These are phyloP conservation scores for Prinia subflava DNA, from an alignment of 2,113 vertebrate genomes.

Conservation along the genomic window DNA sequence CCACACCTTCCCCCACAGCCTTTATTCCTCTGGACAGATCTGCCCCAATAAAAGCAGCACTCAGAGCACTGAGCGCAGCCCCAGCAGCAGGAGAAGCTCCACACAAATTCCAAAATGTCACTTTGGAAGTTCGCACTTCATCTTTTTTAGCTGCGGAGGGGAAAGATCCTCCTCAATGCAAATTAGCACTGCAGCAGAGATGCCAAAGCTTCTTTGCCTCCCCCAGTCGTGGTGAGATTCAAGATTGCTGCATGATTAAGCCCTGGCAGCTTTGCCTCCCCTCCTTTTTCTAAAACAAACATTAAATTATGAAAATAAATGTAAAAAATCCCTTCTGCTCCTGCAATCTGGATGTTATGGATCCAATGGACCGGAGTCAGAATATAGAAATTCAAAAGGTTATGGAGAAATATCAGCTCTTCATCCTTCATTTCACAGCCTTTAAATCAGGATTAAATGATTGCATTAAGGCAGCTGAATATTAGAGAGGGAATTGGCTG, in stretches of 20 bases:
- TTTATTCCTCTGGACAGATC: background rate
- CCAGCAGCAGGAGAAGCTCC: background rate
- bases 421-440: conserved; percentile 48
- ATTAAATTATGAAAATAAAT: conserved; percentile 67
- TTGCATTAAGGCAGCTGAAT: background rate
- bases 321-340: conserved; percentile 45
- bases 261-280: conserved; percentile 56
- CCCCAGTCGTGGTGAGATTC: conserved; percentile 39
- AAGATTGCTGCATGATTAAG: conserved; percentile 54
- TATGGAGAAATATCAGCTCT: conserved; percentile 38
- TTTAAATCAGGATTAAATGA: conserved; percentile 38
- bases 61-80: background rate
- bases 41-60: conserved; percentile 3
- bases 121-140: conserved; percentile 55
- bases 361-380: conserved; percentile 34
- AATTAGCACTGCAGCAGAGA: conserved; percentile 59
- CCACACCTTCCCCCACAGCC: background rate
- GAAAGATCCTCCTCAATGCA: conserved; percentile 63
- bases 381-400: conserved; percentile 47
- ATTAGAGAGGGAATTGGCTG: conserved; percentile 25
- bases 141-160: conserved; percentile 61
- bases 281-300: conserved; percentile 64
- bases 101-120: conserved; percentile 58
- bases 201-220: conserved; percentile 50
- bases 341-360: conserved; percentile 39